Evolutionary conservation across 1,140 invertebrate species (phyloP), one percentile per base, ranked within the genome.

Genomic region (Drosophila bocki): DNA sequence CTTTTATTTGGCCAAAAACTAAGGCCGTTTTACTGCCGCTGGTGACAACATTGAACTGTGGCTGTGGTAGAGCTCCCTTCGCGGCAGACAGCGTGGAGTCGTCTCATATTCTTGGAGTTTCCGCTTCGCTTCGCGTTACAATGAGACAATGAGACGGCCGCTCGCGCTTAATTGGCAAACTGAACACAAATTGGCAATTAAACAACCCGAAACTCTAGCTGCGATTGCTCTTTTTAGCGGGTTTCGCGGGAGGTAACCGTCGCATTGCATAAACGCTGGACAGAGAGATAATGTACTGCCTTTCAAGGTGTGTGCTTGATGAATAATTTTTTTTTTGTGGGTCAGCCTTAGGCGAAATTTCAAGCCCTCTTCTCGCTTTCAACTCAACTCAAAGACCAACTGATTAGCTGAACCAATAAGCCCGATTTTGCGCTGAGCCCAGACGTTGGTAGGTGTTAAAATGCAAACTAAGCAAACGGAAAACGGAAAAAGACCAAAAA

Each of bases 381-480:
- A 4, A 17, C 15, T 12, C 9, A 19, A 22, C 17, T 15, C 12
- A 19, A 7, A 39, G 26, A 13, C 60, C 33, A 65, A 44, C 1
- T 32, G 29, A 15, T 32, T 64, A 29, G 5, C 22, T 9, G 11
- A 50, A 48, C 54, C 13, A 50, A 69, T 41, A 60, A 45, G 75
- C 50, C 35, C 42, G 33, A 1, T 19, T 45, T 44, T 7, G 2
- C 17, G 15, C 17, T 50, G 35, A 42, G 32, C n/a, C 70, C 59
- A 75, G 70, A 75, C 60, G 44, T 33, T 51, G 50, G 63, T 53
- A 78, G 69, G 77, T 79, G 78, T 75, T 79, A 70, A 87, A 87
- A 79, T 84, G 87, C 88, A 72, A 88, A 78, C 58, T 91, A 74
- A 88, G 83, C 80, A 77, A 88, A 76, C 78, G 50, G 39, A 80